Percentiles rank a stretch among this genome's conserved stretches.
Conservation (phyloP, 2,888 invertebrate species). For the Lypha dubia region DNA sequence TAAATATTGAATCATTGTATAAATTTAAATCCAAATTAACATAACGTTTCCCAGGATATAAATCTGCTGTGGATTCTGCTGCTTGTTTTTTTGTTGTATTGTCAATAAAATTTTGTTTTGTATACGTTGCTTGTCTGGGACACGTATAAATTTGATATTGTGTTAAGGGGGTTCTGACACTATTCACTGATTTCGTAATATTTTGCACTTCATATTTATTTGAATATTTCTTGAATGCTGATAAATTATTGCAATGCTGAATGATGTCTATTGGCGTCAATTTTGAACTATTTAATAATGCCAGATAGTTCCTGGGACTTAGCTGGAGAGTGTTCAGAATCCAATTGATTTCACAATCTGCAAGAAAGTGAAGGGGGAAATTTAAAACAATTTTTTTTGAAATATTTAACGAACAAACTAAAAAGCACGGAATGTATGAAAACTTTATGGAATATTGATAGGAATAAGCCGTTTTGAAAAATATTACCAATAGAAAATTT, state of each 20-base stretch:
- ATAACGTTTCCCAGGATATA: constrained; percentile 65
- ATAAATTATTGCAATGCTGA: constrained; percentile 57
- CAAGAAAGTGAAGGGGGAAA: neutral
- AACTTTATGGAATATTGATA: too few species aligned
- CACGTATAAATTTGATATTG: constrained; percentile 58
- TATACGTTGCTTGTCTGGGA: constrained; percentile 24
- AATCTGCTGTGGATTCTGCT: neutral
- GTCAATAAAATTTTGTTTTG: neutral
- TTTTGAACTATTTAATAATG: constrained; percentile 51
- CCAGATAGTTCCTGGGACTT: constrained; percentile 28
- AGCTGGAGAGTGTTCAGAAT: constrained; percentile 59
- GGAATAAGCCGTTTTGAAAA: too few species aligned
- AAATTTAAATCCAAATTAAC: constrained; percentile 58
- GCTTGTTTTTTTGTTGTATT: neutral
- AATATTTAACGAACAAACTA: constrained; percentile 1
- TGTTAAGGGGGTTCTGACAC: constrained; percentile 57
- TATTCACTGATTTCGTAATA: constrained; percentile 65
- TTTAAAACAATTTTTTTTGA: neutral
- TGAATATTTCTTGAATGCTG: constrained; percentile 13
- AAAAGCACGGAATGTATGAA: constrained; percentile 37
- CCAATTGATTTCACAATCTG: constrained; percentile 68
- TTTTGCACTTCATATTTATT: constrained; percentile 27
- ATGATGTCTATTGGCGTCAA: constrained; percentile 60
- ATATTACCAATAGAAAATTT: neutral
- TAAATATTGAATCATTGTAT: constrained; percentile 52